Conservation (phyloP, 2,888 invertebrate genomes). For the Dryobotodes eremita region DNA sequence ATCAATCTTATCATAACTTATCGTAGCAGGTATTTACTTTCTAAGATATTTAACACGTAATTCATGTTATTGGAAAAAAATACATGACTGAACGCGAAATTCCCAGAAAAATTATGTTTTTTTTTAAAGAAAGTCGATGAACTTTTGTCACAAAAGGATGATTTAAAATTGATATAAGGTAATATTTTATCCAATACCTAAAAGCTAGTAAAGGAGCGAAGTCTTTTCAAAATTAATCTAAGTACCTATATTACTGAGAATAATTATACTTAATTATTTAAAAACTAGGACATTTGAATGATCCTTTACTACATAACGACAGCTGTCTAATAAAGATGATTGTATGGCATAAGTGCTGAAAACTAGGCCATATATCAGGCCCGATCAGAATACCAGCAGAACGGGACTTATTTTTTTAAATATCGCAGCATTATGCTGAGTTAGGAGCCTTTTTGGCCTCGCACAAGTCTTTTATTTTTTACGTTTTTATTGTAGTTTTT, state of each 20-base stretch:
- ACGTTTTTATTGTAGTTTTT: too few relatives aligned
- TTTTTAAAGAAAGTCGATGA: background rate
- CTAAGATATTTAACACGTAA: constrained; percentile 22
- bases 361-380: background rate
- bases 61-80: constrained; percentile 16
- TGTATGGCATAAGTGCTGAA: background rate
- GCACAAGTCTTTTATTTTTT: too few relatives aligned
- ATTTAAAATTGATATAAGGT: background rate
- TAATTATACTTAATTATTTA: background rate
- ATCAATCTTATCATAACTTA: constrained; percentile 28
- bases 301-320: background rate
- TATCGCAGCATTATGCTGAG: too few relatives aligned
- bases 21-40: constrained; percentile 7
- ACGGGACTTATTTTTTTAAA: too few relatives aligned
- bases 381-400: too few relatives aligned
- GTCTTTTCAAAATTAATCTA: background rate
- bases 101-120: background rate
- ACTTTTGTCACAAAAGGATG: background rate
- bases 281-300: background rate
- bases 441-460: too few relatives aligned
- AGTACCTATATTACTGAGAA: background rate
- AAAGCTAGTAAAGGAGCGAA: background rate
- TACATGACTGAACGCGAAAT: background rate
- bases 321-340: background rate
- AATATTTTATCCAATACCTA: background rate